Conservation (phyloP, 2,113 vertebrate species). For the Tamias sibiricus region DNA sequence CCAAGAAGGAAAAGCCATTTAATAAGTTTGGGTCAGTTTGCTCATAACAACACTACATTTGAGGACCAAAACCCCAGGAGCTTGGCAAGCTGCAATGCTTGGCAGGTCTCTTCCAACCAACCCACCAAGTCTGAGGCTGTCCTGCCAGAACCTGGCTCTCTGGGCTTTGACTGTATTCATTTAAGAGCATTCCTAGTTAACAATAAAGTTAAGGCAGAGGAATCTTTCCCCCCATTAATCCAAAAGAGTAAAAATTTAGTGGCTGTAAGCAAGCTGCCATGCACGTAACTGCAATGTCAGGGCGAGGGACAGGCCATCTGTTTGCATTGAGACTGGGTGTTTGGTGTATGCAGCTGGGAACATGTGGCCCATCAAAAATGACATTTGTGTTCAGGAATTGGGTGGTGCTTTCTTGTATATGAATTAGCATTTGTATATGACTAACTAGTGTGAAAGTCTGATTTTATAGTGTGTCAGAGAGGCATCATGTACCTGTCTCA, state of each 20-base stretch:
- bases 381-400: slow-evolving; percentile 31
- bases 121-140: slow-evolving; percentile 79
- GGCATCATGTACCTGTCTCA: background rate
- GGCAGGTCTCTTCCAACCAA: slow-evolving; percentile 78
- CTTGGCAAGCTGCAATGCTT: slow-evolving; percentile 84
- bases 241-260: slow-evolving; percentile 45
- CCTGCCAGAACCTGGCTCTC: slow-evolving; percentile 72
- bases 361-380: slow-evolving; percentile 44
- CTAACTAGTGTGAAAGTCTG: slow-evolving; percentile 58
- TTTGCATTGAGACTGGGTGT: background rate
- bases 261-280: background rate
- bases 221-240: slow-evolving; percentile 40
- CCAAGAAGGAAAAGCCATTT: slow-evolving; percentile 84
- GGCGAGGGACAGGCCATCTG: background rate
- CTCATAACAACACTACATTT: slow-evolving; percentile 80
- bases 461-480: slow-evolving; percentile 1
- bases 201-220: slow-evolving; percentile 52
- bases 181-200: slow-evolving; percentile 81
- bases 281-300: background rate
- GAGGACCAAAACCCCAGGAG: slow-evolving; percentile 86
- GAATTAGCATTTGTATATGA: background rate
- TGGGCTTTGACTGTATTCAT: slow-evolving; percentile 64
- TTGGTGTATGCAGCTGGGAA: background rate
- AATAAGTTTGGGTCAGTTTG: slow-evolving; percentile 84
- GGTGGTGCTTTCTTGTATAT: slow-evolving; percentile 17